Evolutionary conservation across 30 jellyfish, hydroid and myxozoan species (phyloP).

Genomic region (Sanderia malayensis): DNA sequence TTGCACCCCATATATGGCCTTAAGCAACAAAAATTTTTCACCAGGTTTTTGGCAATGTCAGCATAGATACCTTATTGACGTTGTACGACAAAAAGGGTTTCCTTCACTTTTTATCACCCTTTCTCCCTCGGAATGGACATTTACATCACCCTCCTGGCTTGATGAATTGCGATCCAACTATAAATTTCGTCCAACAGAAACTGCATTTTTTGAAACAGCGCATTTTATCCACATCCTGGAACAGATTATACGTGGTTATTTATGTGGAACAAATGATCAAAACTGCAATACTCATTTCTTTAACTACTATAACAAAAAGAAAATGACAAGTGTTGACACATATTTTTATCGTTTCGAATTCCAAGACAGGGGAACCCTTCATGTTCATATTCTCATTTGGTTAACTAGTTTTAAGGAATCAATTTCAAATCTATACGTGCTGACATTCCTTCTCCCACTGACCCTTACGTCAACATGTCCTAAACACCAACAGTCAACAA

Average conservation of each 20-base stretch:
- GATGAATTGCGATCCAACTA: background rate
- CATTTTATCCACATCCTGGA: conserved; percentile 29
- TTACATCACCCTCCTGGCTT: conserved; percentile 24
- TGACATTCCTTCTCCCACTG: conserved; percentile 7
- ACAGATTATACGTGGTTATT: conserved; percentile 41
- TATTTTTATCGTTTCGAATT: conserved; percentile 48
- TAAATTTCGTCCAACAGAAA: background rate
- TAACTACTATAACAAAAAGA: background rate
- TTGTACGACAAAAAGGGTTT: conserved; percentile 14
- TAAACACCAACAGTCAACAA: conserved; percentile 1
- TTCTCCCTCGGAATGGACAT: conserved; percentile 17
- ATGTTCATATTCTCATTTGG: conserved; percentile 44
- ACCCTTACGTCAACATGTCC: background rate
- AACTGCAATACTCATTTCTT: conserved; percentile 24
- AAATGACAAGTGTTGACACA: conserved; percentile 1
- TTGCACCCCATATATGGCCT: conserved; percentile 14
- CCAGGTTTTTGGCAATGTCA: conserved; percentile 39
- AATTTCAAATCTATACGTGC: conserved; percentile 5
- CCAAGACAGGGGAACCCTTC: conserved; percentile 43
- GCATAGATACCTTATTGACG: conserved; percentile 24
- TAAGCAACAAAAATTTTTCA: conserved; percentile 18
- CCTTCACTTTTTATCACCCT: conserved; percentile 37
- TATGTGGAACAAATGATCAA: conserved; percentile 24
- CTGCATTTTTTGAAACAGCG: background rate
- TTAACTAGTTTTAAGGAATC: background rate